Conservation (phyloP, 2,113 vertebrate species). For the Daphoenositta chrysoptera region DNA sequence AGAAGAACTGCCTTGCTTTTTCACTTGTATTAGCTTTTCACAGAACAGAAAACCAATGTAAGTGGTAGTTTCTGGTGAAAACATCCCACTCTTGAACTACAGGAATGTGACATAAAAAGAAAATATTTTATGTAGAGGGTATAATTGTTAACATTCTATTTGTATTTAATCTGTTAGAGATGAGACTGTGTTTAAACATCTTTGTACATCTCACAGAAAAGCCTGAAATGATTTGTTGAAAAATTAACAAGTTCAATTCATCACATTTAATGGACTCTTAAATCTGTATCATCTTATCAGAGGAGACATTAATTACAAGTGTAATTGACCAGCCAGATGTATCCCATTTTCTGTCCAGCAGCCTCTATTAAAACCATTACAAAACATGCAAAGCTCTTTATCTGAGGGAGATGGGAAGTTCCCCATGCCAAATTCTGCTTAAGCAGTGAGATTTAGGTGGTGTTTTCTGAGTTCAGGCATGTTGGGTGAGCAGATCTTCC, state of each 20-base stretch:
- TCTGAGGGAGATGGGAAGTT: background rate
- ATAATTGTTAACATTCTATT: background rate
- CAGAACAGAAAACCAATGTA: background rate
- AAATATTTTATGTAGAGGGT: background rate
- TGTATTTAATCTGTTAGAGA: background rate
- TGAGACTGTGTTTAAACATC: background rate
- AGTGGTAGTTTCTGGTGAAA: background rate
- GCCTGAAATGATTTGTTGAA: conserved; percentile 22
- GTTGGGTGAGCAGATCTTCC: background rate
- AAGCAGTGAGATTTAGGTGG: background rate
- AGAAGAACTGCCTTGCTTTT: background rate
- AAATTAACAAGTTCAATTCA: conserved; percentile 47
- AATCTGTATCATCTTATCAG: conserved; percentile 54
- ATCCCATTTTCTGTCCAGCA: background rate
- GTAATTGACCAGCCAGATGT: conserved; percentile 62
- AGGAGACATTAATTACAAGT: conserved; percentile 65
- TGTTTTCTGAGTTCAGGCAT: background rate
- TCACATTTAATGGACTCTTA: conserved; percentile 61
- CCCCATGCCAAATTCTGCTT: background rate
- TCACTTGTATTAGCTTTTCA: background rate
- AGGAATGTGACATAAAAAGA: background rate
- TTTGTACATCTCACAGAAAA: conserved; percentile 12
- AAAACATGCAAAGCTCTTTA: conserved; percentile 41
- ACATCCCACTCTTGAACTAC: background rate
- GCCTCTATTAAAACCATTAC: conserved; percentile 13